phyloP scores from a whole-genome alignment of 2,113 vertebrate species.

The Trichechus manatus region DNA sequence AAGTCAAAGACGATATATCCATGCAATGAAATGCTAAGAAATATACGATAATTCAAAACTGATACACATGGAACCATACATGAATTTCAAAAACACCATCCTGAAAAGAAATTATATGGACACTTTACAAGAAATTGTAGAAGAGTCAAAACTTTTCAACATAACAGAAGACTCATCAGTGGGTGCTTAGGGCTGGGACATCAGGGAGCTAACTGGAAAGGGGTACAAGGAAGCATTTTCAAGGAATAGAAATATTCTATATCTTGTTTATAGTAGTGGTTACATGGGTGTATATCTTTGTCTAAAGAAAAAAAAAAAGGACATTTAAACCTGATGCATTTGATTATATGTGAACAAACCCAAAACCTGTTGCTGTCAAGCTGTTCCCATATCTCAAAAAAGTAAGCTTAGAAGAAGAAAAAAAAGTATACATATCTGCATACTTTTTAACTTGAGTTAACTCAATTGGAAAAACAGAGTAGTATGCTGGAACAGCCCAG shows the following conservation, averaged over 20 bases:
- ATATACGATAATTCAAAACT: not conserved
- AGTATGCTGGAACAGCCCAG: accelerated
- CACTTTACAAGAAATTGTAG: too few relatives aligned
- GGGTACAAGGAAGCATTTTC: not conserved
- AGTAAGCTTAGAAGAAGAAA: not conserved
- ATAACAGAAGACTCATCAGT: not conserved
- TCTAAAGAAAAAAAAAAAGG: not conserved
- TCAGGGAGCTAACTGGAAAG: not conserved
- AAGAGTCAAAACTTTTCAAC: not conserved
- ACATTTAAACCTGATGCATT: not conserved
- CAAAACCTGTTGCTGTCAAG: too few relatives aligned
- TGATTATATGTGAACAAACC: not conserved
- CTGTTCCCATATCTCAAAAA: not conserved
- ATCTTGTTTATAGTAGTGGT: not conserved
- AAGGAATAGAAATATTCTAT: not conserved
- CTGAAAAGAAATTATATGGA: not conserved
- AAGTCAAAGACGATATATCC: too few relatives aligned
- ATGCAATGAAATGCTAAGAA: not conserved
- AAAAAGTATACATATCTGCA: not conserved
- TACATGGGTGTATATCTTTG: not conserved
- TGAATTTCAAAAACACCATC: not conserved
- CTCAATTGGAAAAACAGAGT: not conserved
- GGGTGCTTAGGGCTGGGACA: not conserved
- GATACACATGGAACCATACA: not conserved
- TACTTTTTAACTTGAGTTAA: not conserved